These are phyloP conservation scores for Capitella teleta DNA, from an alignment of 1,140 invertebrate genomes.

Conservation along the genomic window DNA sequence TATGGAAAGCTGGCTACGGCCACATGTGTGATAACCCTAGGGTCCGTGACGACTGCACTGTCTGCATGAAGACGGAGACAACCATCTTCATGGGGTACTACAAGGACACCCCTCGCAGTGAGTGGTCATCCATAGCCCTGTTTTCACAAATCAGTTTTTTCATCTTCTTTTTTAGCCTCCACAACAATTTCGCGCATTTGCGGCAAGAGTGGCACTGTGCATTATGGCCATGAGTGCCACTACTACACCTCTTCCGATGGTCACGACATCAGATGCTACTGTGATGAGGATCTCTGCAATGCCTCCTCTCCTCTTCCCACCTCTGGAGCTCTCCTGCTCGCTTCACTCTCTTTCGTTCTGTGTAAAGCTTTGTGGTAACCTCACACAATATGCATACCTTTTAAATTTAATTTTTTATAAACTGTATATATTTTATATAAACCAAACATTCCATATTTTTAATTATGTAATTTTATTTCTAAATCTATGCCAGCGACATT, in stretches of 20 bases:
- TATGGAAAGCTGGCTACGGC: slow-evolving; percentile 15
- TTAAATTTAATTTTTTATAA: too few species aligned
- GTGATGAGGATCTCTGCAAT: slow-evolving; percentile 10
- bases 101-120: slow-evolving; percentile 12
- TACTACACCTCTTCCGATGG: slow-evolving; percentile 7
- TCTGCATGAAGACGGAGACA: slow-evolving; percentile 12
- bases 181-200: slow-evolving; percentile 11
- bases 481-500: too few species aligned
- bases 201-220: slow-evolving; percentile 4
- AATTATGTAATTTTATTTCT: too few species aligned
- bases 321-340: background rate
- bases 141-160: background rate
- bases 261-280: slow-evolving; percentile 8
- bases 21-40: slow-evolving; percentile 8
- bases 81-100: slow-evolving; percentile 15
- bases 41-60: slow-evolving; percentile 6
- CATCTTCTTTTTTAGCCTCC: slow-evolving; percentile 7
- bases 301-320: background rate
- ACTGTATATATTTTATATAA: too few species aligned
- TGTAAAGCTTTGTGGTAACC: background rate
- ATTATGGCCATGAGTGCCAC: slow-evolving; percentile 8
- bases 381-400: too few species aligned
- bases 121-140: background rate
- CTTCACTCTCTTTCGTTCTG: background rate
- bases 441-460: too few species aligned